Conservation (phyloP, 1,140 invertebrate genomes). For the Monomorium pharaonis region DNA sequence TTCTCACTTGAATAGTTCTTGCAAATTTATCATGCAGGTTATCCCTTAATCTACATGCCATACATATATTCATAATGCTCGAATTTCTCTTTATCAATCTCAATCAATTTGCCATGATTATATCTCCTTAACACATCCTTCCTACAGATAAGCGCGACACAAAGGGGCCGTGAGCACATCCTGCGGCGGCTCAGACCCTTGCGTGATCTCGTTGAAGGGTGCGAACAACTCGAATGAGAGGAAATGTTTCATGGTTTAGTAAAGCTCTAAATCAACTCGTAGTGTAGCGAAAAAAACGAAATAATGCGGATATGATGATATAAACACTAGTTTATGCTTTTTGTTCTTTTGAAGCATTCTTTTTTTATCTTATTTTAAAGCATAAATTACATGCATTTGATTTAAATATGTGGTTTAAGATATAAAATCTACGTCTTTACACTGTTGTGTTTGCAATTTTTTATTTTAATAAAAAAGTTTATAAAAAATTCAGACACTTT, state of each 20-base stretch:
- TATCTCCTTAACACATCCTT: conserved; percentile 40
- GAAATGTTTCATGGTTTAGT: conserved; percentile 5
- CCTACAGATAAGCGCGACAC: conserved; percentile 30
- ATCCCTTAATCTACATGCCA: not conserved
- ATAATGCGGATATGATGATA: not conserved
- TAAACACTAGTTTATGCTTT: not conserved
- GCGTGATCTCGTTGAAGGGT: conserved; percentile 22
- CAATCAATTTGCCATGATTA: conserved; percentile 42
- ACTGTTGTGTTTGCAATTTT: not conserved
- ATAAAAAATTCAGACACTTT: not conserved
- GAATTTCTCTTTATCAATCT: conserved; percentile 2
- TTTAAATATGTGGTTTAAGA: not conserved
- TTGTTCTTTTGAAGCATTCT: not conserved
- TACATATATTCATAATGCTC: not conserved
- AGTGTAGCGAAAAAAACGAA: not conserved
- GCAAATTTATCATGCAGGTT: not conserved
- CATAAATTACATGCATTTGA: not conserved
- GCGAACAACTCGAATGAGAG: conserved; percentile 13
- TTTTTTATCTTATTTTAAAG: not conserved
- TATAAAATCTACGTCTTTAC: not conserved
- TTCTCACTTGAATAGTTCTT: not conserved
- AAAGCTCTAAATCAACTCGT: not conserved
- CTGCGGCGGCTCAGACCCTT: conserved; percentile 6
- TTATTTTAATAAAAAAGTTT: not conserved
- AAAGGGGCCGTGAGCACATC: conserved; percentile 14